A percentile compares a stretch with the other conserved stretches of the same genome.
Conservation (phyloP, 2,888 invertebrate genomes). For the Lottia gigantea region DNA sequence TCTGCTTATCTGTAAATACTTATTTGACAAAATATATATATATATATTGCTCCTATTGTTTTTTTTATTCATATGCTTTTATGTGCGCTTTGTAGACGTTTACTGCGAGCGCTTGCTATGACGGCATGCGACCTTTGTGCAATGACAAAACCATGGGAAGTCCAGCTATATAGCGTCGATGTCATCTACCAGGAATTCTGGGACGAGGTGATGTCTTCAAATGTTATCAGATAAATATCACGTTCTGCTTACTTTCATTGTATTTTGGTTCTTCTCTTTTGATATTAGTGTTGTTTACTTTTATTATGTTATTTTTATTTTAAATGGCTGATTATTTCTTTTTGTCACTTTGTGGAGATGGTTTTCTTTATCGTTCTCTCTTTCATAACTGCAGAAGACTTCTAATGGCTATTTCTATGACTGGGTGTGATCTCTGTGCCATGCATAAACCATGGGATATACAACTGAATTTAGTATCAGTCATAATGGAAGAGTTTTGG, state of each 20-base stretch:
- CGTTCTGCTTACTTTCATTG: background rate
- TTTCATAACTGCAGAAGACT: conserved; percentile 71
- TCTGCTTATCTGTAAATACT: too few species aligned
- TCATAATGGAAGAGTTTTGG: conserved; percentile 73
- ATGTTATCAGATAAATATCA: background rate
- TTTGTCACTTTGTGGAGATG: conserved; percentile 1
- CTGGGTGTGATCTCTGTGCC: conserved; percentile 84
- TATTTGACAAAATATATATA: too few species aligned
- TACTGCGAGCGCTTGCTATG: conserved; percentile 84
- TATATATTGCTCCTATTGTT: too few species aligned
- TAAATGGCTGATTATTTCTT: background rate
- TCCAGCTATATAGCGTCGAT: conserved; percentile 83
- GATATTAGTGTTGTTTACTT: conserved; percentile 8
- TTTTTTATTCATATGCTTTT: background rate
- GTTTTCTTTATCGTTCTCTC: conserved; percentile 14
- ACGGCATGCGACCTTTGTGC: conserved; percentile 88
- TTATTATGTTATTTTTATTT: too few species aligned
- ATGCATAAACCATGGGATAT: conserved; percentile 87
- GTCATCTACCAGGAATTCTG: conserved; percentile 74
- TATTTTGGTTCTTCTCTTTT: background rate
- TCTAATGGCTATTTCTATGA: conserved; percentile 84
- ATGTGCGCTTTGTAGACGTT: conserved; percentile 42
- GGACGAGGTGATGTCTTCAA: conserved; percentile 57
- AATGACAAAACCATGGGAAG: conserved; percentile 85
- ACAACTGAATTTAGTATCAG: conserved; percentile 83